Conservation (phyloP, 2,888 invertebrate species). For the Atethmia centrago region DNA sequence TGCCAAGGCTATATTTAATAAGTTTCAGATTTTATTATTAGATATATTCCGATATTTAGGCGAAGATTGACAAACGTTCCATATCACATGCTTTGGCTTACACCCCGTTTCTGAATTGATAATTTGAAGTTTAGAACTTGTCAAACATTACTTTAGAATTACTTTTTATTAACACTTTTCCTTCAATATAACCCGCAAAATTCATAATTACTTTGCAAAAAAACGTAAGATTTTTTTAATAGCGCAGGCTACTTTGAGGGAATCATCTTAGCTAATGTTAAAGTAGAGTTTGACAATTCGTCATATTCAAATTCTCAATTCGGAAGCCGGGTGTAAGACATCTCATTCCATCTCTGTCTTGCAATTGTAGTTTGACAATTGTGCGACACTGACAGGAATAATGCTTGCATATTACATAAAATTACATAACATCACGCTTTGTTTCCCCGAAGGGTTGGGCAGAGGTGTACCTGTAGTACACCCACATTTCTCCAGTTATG, state of each 20-base stretch:
- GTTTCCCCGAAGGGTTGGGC: too few relatives aligned
- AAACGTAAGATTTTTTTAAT: background rate
- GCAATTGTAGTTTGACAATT: background rate
- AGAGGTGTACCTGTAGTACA: too few relatives aligned
- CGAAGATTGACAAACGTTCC: background rate
- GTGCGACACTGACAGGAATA: background rate
- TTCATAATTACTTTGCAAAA: background rate
- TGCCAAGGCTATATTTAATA: too few relatives aligned
- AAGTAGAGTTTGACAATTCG: background rate
- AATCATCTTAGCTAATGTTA: background rate
- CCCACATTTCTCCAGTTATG: too few relatives aligned
- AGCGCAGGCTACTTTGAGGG: background rate
- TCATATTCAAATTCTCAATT: background rate
- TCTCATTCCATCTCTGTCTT: background rate
- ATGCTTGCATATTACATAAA: too few relatives aligned
- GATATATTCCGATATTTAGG: background rate
- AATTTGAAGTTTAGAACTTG: background rate
- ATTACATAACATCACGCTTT: too few relatives aligned
- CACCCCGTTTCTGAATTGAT: background rate
- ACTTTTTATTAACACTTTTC: background rate
- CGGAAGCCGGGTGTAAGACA: background rate
- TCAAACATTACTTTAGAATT: background rate
- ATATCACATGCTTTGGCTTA: too few relatives aligned
- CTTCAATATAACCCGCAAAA: fast-evolving
- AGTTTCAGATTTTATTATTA: too few relatives aligned